Base-by-base conservation (phyloP, 1,140 invertebrate species). In the Spodoptera frugiperda region DNA sequence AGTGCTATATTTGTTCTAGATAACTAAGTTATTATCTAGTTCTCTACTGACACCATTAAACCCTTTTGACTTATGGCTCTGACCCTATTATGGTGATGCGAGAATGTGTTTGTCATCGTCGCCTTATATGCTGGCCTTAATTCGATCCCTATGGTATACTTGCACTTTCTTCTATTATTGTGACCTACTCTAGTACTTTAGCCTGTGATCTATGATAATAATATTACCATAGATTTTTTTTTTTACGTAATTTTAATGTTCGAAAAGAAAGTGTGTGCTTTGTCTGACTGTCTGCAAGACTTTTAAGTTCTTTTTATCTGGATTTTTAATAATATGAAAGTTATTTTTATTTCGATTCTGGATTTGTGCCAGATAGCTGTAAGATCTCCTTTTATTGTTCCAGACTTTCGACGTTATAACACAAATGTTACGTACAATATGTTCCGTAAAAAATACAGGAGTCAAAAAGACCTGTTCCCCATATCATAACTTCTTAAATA, bases 11-110 rank as follows among this genome's bases (percentile, higher is more conserved):
- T 33, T 63, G 33, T 44, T 33, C 55, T 63, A 63, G 15, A 63
- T 19, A 9, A 6, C 25, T 44, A 63, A 33, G 15, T n/a, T 17
- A 33, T n/a, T 17, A 33, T 39, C 33, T 39, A 39, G 54, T 57
- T 30, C 54, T 21, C 5, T 33, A 44, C n/a, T 63, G 59, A 33
- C 59, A 63, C 59, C 59, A 63, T 44, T 63, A 63, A 12, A 63
- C 59, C 33, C 15, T 63, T 21, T 53, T 39, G 57, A 61, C 30
- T 59, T 59, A 59, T 59, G 30, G 57, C 15, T 44, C 30, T 63
- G 59, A 63, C 59, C 59, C 44, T 25, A 63, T 63, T 39, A 10
- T 63, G 33, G 9, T 44, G 12, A 63, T 59, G 59, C 59, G 33
- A 25, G 33, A 44, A 44, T 63, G 39, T 44, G 59, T 63, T 17